These are phyloP conservation scores for Charadrius vociferus DNA, from an alignment of 2,113 vertebrate species.

Conservation along the genomic window DNA sequence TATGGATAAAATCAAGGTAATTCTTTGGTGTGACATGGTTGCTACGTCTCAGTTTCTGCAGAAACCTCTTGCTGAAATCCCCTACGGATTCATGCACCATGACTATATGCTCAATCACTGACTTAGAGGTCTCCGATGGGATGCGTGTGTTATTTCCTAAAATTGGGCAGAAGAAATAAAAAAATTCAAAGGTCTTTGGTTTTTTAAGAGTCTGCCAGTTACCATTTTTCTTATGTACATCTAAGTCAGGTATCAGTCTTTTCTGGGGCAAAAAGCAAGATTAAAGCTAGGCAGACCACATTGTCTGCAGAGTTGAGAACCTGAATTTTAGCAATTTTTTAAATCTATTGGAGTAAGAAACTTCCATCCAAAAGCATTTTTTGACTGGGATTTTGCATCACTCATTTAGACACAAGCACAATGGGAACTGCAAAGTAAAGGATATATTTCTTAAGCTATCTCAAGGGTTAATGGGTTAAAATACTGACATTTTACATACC, in stretches of 20 bases:
- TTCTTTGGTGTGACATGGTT: conserved; percentile 96
- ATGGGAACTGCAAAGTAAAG: not conserved
- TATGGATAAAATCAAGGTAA: conserved; percentile 92
- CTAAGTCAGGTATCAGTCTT: not conserved
- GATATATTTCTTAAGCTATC: not conserved
- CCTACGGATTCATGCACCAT: conserved; percentile 88
- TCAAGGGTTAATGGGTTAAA: not conserved
- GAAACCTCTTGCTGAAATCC: conserved; percentile 86
- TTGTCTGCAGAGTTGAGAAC: not conserved
- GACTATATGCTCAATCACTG: conserved; percentile 85
- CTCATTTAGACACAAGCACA: not conserved
- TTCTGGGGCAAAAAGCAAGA: not conserved
- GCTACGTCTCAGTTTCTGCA: conserved; percentile 87
- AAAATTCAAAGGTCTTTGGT: not conserved
- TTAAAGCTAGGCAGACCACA: not conserved
- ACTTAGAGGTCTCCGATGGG: conserved; percentile 64
- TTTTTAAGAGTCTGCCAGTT: not conserved
- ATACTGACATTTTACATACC: conserved; percentile 75
- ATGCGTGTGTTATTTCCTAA: conserved; percentile 83
- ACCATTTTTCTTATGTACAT: not conserved
- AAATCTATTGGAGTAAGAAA: not conserved
- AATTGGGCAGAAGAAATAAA: not conserved
- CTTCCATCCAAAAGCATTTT: not conserved
- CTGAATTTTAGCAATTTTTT: not conserved
- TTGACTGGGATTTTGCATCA: not conserved